Conservation (phyloP, 1,140 invertebrate species). For the Harlomillsia oculata region DNA sequence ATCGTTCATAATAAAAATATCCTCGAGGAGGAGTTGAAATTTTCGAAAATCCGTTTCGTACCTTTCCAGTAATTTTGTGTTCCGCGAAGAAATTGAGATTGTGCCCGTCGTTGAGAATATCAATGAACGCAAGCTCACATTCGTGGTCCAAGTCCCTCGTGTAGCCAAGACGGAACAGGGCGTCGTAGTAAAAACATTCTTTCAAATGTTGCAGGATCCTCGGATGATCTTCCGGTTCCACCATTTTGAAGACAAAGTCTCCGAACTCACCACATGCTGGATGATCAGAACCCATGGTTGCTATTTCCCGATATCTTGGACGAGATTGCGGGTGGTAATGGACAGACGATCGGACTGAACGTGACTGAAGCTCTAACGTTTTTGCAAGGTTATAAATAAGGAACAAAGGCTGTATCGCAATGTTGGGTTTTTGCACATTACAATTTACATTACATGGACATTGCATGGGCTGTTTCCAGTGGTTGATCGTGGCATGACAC, state of each 20-base stretch:
- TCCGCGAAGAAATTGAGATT: constrained; percentile 3
- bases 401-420: too few relatives aligned
- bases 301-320: too few relatives aligned
- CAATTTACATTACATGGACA: too few relatives aligned
- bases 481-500: too few relatives aligned
- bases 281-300: too few relatives aligned
- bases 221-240: not conserved
- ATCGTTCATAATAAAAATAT: not conserved
- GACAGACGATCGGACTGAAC: too few relatives aligned
- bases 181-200: constrained; percentile 2
- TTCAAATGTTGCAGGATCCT: constrained; percentile 4
- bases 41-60: not conserved
- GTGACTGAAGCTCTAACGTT: too few relatives aligned
- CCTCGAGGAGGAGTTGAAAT: too few relatives aligned
- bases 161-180: not conserved
- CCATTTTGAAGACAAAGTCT: constrained; percentile 1
- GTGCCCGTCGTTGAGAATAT: constrained; percentile 1
- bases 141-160: constrained; percentile 6
- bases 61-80: constrained; percentile 8
- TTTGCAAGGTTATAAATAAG: too few relatives aligned
- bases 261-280: constrained; percentile 2
- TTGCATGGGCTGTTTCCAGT: too few relatives aligned
- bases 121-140: not conserved
- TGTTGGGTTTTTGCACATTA: too few relatives aligned
- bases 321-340: too few relatives aligned